A percentile compares a stretch with the other conserved stretches of the same genome.
phyloP scores from a whole-genome alignment of 2,113 vertebrate species.

The Girardinichthys multiradiatus region DNA sequence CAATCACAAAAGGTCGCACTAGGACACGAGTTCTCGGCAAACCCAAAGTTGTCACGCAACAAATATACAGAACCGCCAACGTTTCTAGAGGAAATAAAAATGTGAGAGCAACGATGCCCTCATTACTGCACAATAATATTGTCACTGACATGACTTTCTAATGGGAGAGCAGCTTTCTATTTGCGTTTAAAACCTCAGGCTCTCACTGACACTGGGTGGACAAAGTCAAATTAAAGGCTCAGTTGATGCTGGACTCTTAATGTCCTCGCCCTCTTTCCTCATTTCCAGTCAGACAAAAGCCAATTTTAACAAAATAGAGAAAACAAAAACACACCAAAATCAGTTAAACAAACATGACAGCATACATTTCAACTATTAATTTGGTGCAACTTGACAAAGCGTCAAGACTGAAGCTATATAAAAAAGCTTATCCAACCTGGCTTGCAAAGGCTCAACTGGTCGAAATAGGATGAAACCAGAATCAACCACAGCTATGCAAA shows the following conservation, averaged over 20 bases:
- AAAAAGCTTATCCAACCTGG: no score
- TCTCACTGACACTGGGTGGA: slow-evolving; percentile 16
- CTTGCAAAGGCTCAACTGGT: no score
- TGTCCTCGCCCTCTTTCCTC: not conserved
- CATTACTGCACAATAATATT: not conserved
- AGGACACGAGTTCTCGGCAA: slow-evolving; percentile 5
- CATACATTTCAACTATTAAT: not conserved
- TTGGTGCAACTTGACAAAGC: not conserved
- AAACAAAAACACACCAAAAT: not conserved
- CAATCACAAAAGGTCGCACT: slow-evolving; percentile 24
- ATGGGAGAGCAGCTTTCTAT: slow-evolving; percentile 29
- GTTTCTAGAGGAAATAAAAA: not conserved
- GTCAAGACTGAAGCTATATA: not conserved
- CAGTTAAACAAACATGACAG: not conserved
- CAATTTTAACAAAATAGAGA: no score
- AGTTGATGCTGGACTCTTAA: not conserved
- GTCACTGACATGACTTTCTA: slow-evolving; percentile 8
- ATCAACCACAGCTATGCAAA: no score
- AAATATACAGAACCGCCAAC: not conserved
- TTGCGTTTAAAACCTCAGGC: slow-evolving; percentile 23
- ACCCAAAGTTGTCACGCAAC: not conserved
- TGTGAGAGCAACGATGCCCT: not conserved
- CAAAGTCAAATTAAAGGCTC: slow-evolving; percentile 17
- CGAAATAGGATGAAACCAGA: not conserved
- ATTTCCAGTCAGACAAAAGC: not conserved